Conservation (phyloP, 2,888 invertebrate genomes). For the Dinocampus coccinellae region DNA sequence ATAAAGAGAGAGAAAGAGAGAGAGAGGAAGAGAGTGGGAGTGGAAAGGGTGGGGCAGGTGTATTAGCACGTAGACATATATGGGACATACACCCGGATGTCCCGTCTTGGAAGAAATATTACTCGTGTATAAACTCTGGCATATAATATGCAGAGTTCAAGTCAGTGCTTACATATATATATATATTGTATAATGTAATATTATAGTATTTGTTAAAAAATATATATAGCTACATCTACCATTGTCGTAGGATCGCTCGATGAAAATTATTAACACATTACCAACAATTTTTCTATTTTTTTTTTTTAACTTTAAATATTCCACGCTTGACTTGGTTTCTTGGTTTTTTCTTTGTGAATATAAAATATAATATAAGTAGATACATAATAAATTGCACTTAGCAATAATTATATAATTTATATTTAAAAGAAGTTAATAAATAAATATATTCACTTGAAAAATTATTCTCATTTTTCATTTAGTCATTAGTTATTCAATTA, state of each 20-base stretch:
- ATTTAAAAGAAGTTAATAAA: too few relatives aligned
- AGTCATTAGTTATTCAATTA: too few relatives aligned
- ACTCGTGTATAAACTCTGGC: conserved; percentile 16
- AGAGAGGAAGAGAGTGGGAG: too few relatives aligned
- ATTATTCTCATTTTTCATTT: too few relatives aligned
- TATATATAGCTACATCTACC: neutral
- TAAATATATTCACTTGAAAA: too few relatives aligned
- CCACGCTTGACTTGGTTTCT: neutral
- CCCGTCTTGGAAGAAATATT: conserved; percentile 22
- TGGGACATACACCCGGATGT: conserved; percentile 20
- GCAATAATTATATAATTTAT: too few relatives aligned
- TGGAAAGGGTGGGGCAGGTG: conserved; percentile 11
- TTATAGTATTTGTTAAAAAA: conserved; percentile 14
- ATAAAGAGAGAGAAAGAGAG: too few relatives aligned
- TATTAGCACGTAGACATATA: conserved; percentile 19
- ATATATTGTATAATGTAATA: neutral
- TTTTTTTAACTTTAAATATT: neutral
- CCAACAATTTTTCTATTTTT: neutral
- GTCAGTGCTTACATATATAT: neutral
- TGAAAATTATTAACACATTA: conserved; percentile 26
- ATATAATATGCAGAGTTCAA: conserved; percentile 1
- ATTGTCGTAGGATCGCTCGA: conserved; percentile 15
- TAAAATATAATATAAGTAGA: too few relatives aligned
- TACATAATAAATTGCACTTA: too few relatives aligned
- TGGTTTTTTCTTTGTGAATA: neutral